These are phyloP conservation scores for Eretmochelys imbricata DNA, from an alignment of 2,113 vertebrate genomes.

Conservation along the genomic window DNA sequence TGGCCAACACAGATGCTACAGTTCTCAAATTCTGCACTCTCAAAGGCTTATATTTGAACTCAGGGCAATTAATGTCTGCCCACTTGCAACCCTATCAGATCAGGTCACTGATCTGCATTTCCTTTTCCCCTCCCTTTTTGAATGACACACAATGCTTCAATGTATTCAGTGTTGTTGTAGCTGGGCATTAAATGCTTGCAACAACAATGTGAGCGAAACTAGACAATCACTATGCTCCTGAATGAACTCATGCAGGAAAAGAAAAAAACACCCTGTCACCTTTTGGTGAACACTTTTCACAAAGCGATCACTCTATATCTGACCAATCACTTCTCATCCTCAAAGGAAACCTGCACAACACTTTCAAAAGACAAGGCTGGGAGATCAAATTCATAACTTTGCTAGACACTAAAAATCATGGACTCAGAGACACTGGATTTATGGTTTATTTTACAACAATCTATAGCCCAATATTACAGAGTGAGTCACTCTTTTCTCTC, in stretches of 20 bases:
- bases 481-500: fast-evolving
- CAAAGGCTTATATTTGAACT: not conserved
- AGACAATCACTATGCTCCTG: not conserved
- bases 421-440: not conserved
- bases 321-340: not conserved
- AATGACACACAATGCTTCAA: not conserved
- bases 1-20: not conserved
- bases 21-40: not conserved
- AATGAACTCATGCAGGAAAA: not conserved
- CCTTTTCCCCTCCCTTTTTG: not conserved
- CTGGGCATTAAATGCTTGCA: not conserved
- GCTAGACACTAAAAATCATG: not conserved
- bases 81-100: not conserved
- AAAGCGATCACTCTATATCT: not conserved
- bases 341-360: not conserved
- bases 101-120: not conserved
- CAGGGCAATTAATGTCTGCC: not conserved
- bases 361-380: not conserved
- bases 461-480: not conserved
- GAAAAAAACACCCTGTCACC: not conserved
- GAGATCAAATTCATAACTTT: not conserved
- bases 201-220: not conserved
- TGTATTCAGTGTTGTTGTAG: not conserved
- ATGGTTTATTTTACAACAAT: not conserved
- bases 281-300: not conserved